Evolutionary conservation across 2,888 invertebrate genomes (phyloP), one percentile per base, ranked within the genome.

Genomic region (Agrypnus murinus): DNA sequence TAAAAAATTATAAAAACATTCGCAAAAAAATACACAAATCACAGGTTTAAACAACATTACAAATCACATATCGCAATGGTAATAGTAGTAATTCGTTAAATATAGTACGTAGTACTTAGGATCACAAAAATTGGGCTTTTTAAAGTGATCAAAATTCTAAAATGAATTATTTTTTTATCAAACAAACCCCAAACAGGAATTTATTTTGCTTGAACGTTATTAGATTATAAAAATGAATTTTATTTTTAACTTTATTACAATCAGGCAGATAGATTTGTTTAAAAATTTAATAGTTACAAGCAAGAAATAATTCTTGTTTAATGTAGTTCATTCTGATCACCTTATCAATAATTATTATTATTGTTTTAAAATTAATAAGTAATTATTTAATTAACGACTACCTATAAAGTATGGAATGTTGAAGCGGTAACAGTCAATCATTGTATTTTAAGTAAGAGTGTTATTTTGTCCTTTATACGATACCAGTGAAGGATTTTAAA

Each of bases 31-130:
- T 55, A 65, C 59, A 55, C 43, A 65, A 64, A 64, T 64, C 69
- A 64, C 64, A 69, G 59, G 40, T 57, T 36, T 64, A 43, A 55
- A 63, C 48, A 62, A 64, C 38, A 50, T 46, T 58, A 65, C 64
- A 69, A 70, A 70, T 70, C 70, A 70, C 70, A 70, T 65, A 46
- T 70, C 46, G 43, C 40, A 65, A 34, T 70, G 70, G 65, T 60
- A 70, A 59, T 59, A 40, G 57, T 45, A 64, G 17, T 55, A 53
- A 60, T 59, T 32, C 32, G 43, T 53, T 67, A 63, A 68, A 58
- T 58, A 58, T 40, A 58, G 36, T 58, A 58, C 58, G 58, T 43
- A 58, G 43, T 58, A 58, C 43, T 25, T 45, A 63, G 25, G 34
- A 70, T 69, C 70, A 65, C 70, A 70, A 65, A 53, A 53, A 3